Evolutionary conservation across 2,113 vertebrate species (phyloP).

Genomic region (Dendrocopos noguchii): DNA sequence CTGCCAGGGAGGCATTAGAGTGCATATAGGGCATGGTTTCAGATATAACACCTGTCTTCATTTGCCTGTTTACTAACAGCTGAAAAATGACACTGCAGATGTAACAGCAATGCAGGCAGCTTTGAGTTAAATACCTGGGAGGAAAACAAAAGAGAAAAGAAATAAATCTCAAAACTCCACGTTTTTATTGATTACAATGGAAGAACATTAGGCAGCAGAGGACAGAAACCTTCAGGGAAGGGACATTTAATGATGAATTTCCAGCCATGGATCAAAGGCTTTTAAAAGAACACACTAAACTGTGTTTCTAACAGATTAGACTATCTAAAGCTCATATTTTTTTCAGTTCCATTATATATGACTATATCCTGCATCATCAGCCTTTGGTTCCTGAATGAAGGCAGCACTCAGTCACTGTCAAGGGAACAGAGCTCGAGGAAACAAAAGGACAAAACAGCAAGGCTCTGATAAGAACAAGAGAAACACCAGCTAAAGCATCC

Average conservation of each 20-base stretch:
- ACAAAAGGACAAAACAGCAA: background rate
- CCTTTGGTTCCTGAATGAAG: background rate
- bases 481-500: background rate
- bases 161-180: background rate
- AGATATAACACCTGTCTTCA: background rate
- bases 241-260: background rate
- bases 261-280: constrained; percentile 5
- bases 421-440: background rate
- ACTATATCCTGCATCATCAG: background rate
- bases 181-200: background rate
- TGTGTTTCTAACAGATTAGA: background rate
- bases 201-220: background rate
- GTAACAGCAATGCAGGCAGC: background rate
- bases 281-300: background rate
- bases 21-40: background rate
- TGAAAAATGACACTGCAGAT: background rate
- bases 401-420: background rate
- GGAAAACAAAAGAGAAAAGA: no score
- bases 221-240: background rate
- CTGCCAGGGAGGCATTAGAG: background rate
- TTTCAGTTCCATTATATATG: background rate
- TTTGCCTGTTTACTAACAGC: background rate
- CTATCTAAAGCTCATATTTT: background rate
- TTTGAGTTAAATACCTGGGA: background rate
- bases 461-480: background rate